phyloP scores from a whole-genome alignment of 1,140 invertebrate genomes.

The Yoshiicerus persimilis region DNA sequence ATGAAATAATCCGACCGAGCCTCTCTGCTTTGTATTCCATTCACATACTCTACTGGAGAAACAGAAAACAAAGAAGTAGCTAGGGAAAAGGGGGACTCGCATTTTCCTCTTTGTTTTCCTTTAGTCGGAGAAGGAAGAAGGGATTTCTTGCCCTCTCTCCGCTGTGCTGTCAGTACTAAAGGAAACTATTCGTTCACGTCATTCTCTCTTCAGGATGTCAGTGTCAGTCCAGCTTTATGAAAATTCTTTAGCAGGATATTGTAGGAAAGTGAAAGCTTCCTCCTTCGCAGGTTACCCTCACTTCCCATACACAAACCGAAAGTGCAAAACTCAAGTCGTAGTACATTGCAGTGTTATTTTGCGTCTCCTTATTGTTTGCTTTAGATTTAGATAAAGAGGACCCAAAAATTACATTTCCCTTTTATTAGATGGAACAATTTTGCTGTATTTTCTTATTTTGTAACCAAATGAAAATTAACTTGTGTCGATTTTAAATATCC shows the following conservation, averaged over 20 bases:
- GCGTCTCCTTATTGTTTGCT: no score
- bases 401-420: no score
- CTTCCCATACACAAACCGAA: not conserved
- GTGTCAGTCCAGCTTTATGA: constrained; percentile 6
- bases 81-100: not conserved
- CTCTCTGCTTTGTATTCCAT: no score
- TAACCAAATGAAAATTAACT: no score
- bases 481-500: no score
- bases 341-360: no score
- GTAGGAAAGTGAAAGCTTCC: not conserved
- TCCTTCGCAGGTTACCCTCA: not conserved
- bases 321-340: not conserved
- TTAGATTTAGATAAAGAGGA: no score
- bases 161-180: not conserved
- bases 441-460: no score
- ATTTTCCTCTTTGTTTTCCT: not conserved
- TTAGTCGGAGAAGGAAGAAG: not conserved
- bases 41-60: no score
- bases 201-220: constrained; percentile 2
- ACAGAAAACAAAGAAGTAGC: no score
- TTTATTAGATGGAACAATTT: no score
- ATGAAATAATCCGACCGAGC: no score
- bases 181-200: not conserved
- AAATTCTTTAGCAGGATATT: not conserved
- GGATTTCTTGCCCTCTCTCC: not conserved